A percentile compares a stretch with the other conserved stretches of the same genome.
These are phyloP conservation scores for Parasteatoda tepidariorum DNA, from an alignment of 1,140 invertebrate genomes.

Conservation along the genomic window DNA sequence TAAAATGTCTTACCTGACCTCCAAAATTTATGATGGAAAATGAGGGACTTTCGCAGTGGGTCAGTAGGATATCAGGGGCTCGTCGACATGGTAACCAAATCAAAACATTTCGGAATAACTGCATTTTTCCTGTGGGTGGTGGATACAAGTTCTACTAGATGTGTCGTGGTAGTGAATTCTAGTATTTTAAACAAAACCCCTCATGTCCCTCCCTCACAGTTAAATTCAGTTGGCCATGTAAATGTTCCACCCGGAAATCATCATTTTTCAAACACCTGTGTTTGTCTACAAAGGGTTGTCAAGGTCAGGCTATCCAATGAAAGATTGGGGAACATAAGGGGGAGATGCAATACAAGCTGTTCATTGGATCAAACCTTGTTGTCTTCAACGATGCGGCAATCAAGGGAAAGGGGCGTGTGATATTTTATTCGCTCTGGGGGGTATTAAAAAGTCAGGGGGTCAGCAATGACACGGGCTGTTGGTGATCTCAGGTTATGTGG, in stretches of 20 bases:
- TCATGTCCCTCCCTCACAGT: neutral
- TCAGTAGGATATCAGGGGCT: slow-evolving; percentile 47
- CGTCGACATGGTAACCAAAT: slow-evolving; percentile 24
- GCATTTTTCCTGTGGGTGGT: slow-evolving; percentile 38
- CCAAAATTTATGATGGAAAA: slow-evolving; percentile 9
- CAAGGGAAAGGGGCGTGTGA: slow-evolving; percentile 35
- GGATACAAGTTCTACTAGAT: neutral
- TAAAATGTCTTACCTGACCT: slow-evolving; percentile 35
- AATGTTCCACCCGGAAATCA: slow-evolving; percentile 50
- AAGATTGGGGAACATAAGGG: slow-evolving; percentile 19
- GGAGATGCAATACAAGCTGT: neutral
- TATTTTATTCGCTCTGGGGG: slow-evolving; percentile 19
- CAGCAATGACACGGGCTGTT: slow-evolving; percentile 35
- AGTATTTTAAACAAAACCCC: neutral
- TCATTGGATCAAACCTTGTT: slow-evolving; percentile 23
- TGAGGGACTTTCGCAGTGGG: slow-evolving; percentile 44
- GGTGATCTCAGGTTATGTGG: slow-evolving; percentile 10
- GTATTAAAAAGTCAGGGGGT: slow-evolving; percentile 32
- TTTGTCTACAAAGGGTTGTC: slow-evolving; percentile 57
- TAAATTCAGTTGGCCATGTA: slow-evolving; percentile 6
- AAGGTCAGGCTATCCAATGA: slow-evolving; percentile 38
- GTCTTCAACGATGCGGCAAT: slow-evolving; percentile 35
- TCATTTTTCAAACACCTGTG: slow-evolving; percentile 51
- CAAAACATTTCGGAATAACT: slow-evolving; percentile 14
- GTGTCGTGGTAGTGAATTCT: neutral